Evolutionary conservation across 1,140 invertebrate species (phyloP).

Genomic region (Halictus rubicundus): DNA sequence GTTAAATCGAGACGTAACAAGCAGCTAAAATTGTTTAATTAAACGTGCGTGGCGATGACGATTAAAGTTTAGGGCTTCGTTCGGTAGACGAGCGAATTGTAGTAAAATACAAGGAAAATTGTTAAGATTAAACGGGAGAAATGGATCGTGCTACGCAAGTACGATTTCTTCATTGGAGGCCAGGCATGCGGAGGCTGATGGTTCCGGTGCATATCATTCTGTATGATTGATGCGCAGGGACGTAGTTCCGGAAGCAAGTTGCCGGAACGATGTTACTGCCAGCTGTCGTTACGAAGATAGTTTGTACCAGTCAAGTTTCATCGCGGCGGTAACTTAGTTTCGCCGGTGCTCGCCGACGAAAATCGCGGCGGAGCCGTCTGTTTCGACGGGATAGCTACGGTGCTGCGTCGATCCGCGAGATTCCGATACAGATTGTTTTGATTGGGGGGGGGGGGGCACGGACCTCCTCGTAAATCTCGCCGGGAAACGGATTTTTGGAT

Average conservation of each 20-base stretch:
- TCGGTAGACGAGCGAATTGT: no score
- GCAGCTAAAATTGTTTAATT: no score
- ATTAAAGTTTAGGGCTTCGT: no score
- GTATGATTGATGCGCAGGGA: constrained; percentile 57
- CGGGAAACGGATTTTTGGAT: not conserved
- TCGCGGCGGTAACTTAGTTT: constrained; percentile 69
- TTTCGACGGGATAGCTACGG: constrained; percentile 47
- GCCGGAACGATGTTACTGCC: constrained; percentile 57
- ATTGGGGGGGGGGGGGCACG: not conserved
- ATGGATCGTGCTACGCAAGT: not conserved
- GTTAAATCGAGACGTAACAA: no score
- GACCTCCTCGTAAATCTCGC: not conserved
- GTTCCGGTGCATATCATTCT: constrained; percentile 31
- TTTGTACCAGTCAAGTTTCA: constrained; percentile 70
- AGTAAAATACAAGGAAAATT: no score
- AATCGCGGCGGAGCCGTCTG: constrained; percentile 55
- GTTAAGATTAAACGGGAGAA: no score
- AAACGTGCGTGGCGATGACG: no score
- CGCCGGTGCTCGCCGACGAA: constrained; percentile 52
- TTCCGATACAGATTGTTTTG: constrained; percentile 7
- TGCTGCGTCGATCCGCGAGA: constrained; percentile 31
- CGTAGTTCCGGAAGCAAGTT: constrained; percentile 44
- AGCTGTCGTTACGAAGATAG: constrained; percentile 64
- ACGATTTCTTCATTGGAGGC: not conserved
- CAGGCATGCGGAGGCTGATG: not conserved